Base-by-base conservation (phyloP, 2,888 invertebrate species). In the Drosophila silvestris region DNA sequence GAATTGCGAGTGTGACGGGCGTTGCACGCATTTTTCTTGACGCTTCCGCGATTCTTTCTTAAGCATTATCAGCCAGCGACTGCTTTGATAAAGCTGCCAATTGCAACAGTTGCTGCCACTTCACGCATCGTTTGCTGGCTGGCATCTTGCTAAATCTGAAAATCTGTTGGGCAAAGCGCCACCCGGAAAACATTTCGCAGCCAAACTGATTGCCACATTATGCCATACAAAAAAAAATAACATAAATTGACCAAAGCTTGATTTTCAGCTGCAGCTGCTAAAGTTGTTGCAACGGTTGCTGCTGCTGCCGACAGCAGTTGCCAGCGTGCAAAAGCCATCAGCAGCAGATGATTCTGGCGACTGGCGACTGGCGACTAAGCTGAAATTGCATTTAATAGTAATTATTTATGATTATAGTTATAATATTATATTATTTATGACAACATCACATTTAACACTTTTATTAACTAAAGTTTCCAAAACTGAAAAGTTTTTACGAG, bases 11-110 rank as follows among this genome's bases (percentile, higher is more conserved):
- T 16, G 51, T 19, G 51, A 39, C 70, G 77, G 54, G 65, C 77
- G 70, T 77, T 74, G 85, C 83, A 90, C 85, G 87, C 89, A 89
- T 89, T 90, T 85, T 89, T 77, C 85, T 89, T 89, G 87, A 77
- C 70, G 79, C 91, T 90, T 90, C 91, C 91, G 90, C 89, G 74
- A 81, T 86, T 90, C 87, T 89, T 37, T 65, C 64, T 76, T 53
- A 60, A 77, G 28, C 74, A 56, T 75, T 82, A 78, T 78, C 70
- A 71, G 88, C 53, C 74, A 70, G 72, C 78, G 71, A 62, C 71
- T 51, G 67, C 58, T 69, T 73, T 83, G 81, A 81, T 81, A 82
- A 79, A 64, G 79, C 81, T 56, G 82, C 69, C 79, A 70, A 56
- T 70, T 79, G 82, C 73, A 77, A 60, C 60, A 66, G 70, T 69